These are phyloP conservation scores for Proctacanthus coquilletti DNA, from an alignment of 1,140 invertebrate species.

Conservation along the genomic window DNA sequence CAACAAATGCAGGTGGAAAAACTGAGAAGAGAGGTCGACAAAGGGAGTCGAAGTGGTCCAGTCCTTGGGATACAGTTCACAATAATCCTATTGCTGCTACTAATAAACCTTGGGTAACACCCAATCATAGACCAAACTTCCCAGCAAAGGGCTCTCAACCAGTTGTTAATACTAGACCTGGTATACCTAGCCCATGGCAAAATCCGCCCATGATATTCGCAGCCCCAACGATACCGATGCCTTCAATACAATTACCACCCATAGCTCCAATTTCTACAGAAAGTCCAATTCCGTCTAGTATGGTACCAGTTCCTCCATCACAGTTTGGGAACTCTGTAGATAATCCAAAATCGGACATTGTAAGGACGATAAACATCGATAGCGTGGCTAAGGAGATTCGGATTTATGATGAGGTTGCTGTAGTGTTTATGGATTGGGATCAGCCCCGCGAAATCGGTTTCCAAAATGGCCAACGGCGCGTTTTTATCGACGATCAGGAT, in stretches of 20 bases:
- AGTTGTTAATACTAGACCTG: too few relatives aligned
- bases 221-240: neutral
- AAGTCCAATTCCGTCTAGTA: neutral
- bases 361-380: slow-evolving; percentile 69
- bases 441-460: slow-evolving; percentile 76
- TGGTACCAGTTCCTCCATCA: neutral
- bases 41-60: slow-evolving; percentile 9
- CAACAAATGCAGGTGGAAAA: neutral
- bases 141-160: neutral
- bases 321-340: slow-evolving; percentile 18
- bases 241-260: neutral
- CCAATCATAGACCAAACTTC: neutral
- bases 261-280: neutral
- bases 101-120: neutral
- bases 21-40: neutral
- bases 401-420: slow-evolving; percentile 68
- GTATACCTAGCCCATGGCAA: neutral
- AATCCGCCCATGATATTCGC: neutral
- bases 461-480: slow-evolving; percentile 45
- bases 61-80: too few relatives aligned
- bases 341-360: slow-evolving; percentile 24
- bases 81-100: slow-evolving; percentile 3
- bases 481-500: slow-evolving; percentile 57
- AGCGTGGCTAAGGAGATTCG: slow-evolving; percentile 64
- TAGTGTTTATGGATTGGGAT: slow-evolving; percentile 68